A percentile compares a stretch with the other conserved stretches of the same genome.
Conservation (phyloP, 2,113 vertebrate genomes). For the Centropristis striata region DNA sequence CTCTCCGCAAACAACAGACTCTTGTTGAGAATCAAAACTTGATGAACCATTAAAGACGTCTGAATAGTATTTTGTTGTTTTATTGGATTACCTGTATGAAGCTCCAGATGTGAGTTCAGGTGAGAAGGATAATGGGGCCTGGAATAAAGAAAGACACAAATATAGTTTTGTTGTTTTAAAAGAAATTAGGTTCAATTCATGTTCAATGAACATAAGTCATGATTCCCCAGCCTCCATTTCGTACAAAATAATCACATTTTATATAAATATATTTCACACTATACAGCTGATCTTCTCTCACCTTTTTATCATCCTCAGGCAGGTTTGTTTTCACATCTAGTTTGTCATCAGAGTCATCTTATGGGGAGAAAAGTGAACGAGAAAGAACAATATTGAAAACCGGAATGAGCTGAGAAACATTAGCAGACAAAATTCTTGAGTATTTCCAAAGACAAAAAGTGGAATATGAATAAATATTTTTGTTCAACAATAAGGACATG, state of each 20-base stretch:
- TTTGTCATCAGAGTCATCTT: not conserved
- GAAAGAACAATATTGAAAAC: not conserved
- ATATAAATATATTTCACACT: not conserved
- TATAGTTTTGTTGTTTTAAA: too few species aligned
- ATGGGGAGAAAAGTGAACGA: not conserved
- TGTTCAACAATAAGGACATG: not conserved
- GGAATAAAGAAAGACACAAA: not conserved
- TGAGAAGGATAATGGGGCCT: not conserved
- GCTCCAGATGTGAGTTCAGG: not conserved
- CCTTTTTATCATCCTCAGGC: not conserved
- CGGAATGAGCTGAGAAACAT: not conserved
- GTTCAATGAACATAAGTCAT: not conserved
- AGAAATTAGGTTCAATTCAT: not conserved
- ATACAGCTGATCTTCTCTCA: not conserved
- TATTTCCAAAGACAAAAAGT: not conserved
- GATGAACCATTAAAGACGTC: not conserved
- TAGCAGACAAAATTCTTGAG: not conserved
- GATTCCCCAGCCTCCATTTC: not conserved
- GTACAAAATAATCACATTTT: not conserved
- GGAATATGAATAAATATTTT: not conserved
- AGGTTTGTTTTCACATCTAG: not conserved
- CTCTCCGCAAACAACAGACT: too few species aligned
- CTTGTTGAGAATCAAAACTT: not conserved
- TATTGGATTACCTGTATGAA: not conserved
- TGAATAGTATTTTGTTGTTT: not conserved